A percentile compares a stretch with the other conserved stretches of the same genome.
phyloP scores from a whole-genome alignment of 2,888 invertebrate species.

The Adelognathus sp. region DNA sequence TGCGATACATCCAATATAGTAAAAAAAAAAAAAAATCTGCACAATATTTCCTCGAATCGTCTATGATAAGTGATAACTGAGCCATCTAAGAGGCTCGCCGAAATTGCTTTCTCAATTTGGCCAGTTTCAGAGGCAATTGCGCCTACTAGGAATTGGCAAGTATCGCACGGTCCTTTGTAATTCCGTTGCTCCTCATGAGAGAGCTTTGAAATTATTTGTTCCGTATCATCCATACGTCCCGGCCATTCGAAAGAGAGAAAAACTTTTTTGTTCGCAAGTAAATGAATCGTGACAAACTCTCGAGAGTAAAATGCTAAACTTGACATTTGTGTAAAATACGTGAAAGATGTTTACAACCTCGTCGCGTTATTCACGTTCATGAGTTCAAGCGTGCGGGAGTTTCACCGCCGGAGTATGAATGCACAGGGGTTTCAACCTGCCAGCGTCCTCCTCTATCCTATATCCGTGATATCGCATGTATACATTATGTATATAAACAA shows the following conservation, averaged over 20 bases:
- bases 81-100: no score
- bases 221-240: no score
- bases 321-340: not conserved
- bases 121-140: no score
- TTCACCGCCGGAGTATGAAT: slow-evolving; percentile 67
- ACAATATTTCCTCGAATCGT: no score
- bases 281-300: not conserved
- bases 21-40: no score
- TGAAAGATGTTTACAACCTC: slow-evolving; percentile 43
- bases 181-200: no score
- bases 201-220: no score
- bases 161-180: no score
- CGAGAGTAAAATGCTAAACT: not conserved
- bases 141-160: no score
- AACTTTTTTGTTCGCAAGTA: not conserved
- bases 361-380: slow-evolving; percentile 19
- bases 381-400: slow-evolving; percentile 14
- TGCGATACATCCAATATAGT: no score
- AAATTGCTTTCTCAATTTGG: no score
- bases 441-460: slow-evolving; percentile 4
- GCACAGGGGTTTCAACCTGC: slow-evolving; percentile 71
- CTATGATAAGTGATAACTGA: no score
- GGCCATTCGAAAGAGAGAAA: not conserved
- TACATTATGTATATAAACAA: not conserved
- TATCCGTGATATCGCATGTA: slow-evolving; percentile 6